A percentile compares a stretch with the other conserved stretches of the same genome.
phyloP scores from a whole-genome alignment of 2,113 vertebrate genomes.

The Nothobranchius furzeri region DNA sequence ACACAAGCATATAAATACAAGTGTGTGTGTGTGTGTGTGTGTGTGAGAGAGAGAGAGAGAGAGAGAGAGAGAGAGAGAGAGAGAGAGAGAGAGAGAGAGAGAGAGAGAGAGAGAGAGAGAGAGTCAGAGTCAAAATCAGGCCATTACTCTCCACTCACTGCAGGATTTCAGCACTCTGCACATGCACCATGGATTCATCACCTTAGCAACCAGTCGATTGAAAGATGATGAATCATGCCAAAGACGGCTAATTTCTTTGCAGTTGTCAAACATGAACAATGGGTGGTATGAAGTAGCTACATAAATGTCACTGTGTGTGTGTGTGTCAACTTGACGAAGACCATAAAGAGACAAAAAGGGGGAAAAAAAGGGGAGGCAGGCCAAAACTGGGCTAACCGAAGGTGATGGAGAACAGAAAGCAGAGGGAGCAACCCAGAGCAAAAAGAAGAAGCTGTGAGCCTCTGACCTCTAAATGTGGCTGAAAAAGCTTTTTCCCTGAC shows the following conservation, averaged over 20 bases:
- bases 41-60: too few species aligned
- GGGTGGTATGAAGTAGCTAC: constrained; percentile 54
- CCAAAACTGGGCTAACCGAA: constrained; percentile 15
- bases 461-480: neutral
- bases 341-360: constrained; percentile 17
- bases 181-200: constrained; percentile 65
- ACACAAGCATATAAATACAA: too few species aligned
- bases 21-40: too few species aligned
- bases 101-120: neutral
- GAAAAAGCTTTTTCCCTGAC: neutral
- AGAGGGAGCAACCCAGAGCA: neutral
- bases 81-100: constrained; percentile 34
- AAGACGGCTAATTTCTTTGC: constrained; percentile 70
- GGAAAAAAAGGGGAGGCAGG: neutral
- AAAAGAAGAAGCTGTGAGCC: neutral
- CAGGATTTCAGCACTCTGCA: constrained; percentile 53
- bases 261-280: constrained; percentile 73
- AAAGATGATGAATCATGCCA: constrained; percentile 73
- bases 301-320: constrained; percentile 42
- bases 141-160: constrained; percentile 49
- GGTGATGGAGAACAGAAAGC: neutral
- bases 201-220: constrained; percentile 74
- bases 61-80: too few species aligned
- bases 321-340: constrained; percentile 27
- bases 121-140: constrained; percentile 42